Evolutionary conservation across 2,888 invertebrate species (phyloP).

Genomic region (Drosophila recens): DNA sequence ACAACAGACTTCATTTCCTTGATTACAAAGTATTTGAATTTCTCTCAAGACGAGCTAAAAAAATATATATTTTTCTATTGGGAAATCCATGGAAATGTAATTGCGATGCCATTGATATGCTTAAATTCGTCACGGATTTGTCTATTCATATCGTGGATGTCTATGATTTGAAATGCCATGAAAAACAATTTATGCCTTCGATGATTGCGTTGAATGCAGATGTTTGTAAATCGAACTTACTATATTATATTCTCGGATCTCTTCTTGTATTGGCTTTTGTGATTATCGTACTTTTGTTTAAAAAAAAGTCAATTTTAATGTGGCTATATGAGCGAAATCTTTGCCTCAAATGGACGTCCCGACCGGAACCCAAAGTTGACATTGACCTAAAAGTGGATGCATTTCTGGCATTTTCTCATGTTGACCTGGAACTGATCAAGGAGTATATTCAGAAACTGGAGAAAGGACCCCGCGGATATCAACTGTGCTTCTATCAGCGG

Average conservation of each 20-base stretch:
- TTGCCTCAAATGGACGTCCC: slow-evolving; percentile 14
- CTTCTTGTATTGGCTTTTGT: too few relatives aligned
- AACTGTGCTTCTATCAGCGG: slow-evolving; percentile 37
- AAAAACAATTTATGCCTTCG: too few relatives aligned
- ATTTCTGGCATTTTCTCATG: slow-evolving; percentile 39
- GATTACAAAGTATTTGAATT: too few relatives aligned
- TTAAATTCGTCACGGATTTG: neutral
- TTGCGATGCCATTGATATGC: neutral
- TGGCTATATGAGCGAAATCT: slow-evolving; percentile 41
- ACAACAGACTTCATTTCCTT: too few relatives aligned
- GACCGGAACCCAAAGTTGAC: slow-evolving; percentile 9
- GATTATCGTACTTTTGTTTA: too few relatives aligned
- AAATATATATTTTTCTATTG: neutral
- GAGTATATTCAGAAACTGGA: slow-evolving; percentile 42
- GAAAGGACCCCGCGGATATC: slow-evolving; percentile 4
- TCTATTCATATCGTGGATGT: neutral
- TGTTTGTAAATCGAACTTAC: too few relatives aligned
- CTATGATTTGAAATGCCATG: too few relatives aligned
- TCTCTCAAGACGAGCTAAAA: too few relatives aligned
- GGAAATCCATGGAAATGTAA: neutral
- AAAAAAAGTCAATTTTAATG: slow-evolving; percentile 9
- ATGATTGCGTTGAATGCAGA: too few relatives aligned
- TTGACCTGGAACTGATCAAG: slow-evolving; percentile 23
- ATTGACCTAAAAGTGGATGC: slow-evolving; percentile 19
- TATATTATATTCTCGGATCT: too few relatives aligned